Conservation (phyloP, 2,888 invertebrate genomes). For the Synanthedon formicaeformis region DNA sequence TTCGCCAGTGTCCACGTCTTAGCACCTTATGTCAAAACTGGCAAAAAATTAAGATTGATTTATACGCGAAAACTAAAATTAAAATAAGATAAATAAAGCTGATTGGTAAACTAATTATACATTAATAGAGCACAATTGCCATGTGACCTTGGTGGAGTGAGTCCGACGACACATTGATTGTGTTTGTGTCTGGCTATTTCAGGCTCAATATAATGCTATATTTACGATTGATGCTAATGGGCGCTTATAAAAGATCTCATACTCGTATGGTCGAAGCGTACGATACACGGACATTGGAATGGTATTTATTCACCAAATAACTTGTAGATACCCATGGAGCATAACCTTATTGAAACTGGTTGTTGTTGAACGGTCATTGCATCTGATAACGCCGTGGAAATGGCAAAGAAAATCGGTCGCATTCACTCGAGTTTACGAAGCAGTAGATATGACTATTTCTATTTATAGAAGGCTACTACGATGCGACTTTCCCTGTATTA, state of each 20-base stretch:
- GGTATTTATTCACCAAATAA: background rate
- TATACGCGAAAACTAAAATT: too few species aligned
- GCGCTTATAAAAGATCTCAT: constrained; percentile 4
- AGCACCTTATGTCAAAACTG: too few species aligned
- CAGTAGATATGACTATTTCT: constrained; percentile 7
- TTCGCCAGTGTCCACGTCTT: too few species aligned
- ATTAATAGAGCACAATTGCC: constrained; percentile 30
- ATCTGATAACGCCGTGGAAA: background rate
- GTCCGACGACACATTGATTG: constrained; percentile 27
- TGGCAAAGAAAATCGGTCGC: background rate
- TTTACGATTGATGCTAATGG: background rate
- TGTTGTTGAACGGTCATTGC: background rate
- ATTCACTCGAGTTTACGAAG: too few species aligned
- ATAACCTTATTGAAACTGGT: background rate
- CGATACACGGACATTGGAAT: constrained; percentile 3
- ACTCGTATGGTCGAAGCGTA: constrained; percentile 1
- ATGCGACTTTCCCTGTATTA: constrained; percentile 52
- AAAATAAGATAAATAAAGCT: too few species aligned
- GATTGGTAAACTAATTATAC: background rate
- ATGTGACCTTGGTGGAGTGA: constrained; percentile 33
- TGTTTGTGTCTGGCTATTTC: constrained; percentile 25
- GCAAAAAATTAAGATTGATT: too few species aligned
- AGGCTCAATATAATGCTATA: constrained; percentile 13
- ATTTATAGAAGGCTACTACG: constrained; percentile 39
- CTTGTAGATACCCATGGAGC: background rate